Evolutionary conservation across 2,113 vertebrate species (phyloP).

Genomic region (Philantomba maxwellii): DNA sequence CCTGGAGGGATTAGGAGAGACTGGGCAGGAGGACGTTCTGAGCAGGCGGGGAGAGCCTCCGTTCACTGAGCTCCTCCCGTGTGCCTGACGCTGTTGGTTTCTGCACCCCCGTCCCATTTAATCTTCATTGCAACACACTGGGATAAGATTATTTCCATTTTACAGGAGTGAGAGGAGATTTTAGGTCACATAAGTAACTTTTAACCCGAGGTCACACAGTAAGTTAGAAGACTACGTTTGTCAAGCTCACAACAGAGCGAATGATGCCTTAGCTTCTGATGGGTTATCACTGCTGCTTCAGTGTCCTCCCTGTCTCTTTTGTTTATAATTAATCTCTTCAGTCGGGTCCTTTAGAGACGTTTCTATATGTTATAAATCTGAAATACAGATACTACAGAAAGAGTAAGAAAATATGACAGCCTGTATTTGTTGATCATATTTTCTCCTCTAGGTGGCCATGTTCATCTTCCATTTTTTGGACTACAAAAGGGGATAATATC

Average conservation of each 20-base stretch:
- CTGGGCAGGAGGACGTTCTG: background rate
- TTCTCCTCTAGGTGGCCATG: slow-evolving; percentile 82
- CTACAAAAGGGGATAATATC: slow-evolving; percentile 19
- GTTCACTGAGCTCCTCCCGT: background rate
- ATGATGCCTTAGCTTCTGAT: background rate
- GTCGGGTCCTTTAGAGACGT: background rate
- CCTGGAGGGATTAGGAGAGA: background rate
- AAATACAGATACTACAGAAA: slow-evolving; percentile 45
- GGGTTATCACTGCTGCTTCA: background rate
- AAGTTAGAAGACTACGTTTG: background rate
- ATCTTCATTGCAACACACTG: background rate
- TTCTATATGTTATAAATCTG: background rate
- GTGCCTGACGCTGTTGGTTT: background rate
- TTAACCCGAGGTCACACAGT: background rate
- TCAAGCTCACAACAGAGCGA: background rate
- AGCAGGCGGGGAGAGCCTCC: background rate
- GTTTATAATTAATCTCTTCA: background rate
- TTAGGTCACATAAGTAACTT: background rate
- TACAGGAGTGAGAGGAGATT: background rate
- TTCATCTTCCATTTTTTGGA: slow-evolving; percentile 70
- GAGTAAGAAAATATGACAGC: background rate
- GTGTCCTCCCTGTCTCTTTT: background rate
- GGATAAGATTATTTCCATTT: background rate
- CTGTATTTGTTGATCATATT: slow-evolving; percentile 66
- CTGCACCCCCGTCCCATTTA: background rate